phyloP scores from a whole-genome alignment of 2,113 vertebrate genomes.

The Myodes glareolus region DNA sequence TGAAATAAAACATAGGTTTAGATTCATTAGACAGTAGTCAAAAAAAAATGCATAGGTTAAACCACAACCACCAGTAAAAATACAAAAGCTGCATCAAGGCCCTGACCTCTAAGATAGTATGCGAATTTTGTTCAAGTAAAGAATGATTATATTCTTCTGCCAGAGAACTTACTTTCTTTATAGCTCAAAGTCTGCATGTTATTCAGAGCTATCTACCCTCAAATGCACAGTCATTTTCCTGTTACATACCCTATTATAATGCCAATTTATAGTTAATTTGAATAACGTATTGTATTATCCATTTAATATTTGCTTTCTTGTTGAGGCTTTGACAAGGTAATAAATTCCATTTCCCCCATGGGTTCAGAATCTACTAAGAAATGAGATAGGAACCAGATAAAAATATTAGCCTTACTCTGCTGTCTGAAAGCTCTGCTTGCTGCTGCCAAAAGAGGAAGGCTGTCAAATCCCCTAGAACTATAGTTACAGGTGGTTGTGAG shows the following conservation, averaged over 20 bases:
- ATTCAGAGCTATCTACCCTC: background rate
- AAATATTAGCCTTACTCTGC: background rate
- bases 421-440: background rate
- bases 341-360: background rate
- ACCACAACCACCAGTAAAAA: background rate
- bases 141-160: background rate
- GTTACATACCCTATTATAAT: background rate
- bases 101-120: background rate
- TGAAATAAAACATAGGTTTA: background rate
- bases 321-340: background rate
- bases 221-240: background rate
- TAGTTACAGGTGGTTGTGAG: background rate
- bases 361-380: slow-evolving; percentile 4
- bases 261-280: background rate
- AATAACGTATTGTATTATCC: background rate
- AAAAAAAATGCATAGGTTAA: background rate
- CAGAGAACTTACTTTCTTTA: background rate
- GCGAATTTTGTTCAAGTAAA: background rate
- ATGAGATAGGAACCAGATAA: background rate
- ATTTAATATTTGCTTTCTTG: background rate
- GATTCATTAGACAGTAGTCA: background rate
- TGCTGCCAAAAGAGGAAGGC: background rate
- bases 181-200: background rate
- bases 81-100: background rate
- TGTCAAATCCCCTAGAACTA: background rate